These are phyloP conservation scores for Vidua macroura DNA, from an alignment of 2,113 vertebrate genomes.

Conservation along the genomic window DNA sequence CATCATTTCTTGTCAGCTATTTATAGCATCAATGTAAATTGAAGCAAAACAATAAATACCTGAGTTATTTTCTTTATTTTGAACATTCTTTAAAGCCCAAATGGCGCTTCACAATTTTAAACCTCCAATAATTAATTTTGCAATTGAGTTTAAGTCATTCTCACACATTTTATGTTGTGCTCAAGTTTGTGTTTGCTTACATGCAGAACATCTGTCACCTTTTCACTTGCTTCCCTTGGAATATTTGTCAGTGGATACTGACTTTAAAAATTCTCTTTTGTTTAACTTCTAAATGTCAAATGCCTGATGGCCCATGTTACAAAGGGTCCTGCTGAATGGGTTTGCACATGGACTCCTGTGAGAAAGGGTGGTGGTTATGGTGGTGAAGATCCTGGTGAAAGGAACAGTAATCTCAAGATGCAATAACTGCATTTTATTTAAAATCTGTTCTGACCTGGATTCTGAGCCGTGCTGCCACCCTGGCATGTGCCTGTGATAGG, in stretches of 20 bases:
- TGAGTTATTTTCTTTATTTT: slow-evolving; percentile 31
- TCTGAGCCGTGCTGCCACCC: neutral
- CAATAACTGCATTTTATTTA: neutral
- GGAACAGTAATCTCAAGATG: neutral
- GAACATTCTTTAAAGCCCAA: neutral
- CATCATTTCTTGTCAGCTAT: slow-evolving; percentile 32
- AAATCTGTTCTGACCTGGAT: neutral
- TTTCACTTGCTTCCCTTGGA: neutral
- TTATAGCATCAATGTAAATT: neutral
- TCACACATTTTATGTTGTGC: neutral
- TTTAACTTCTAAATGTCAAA: neutral
- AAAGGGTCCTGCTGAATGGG: neutral
- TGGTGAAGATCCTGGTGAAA: neutral
- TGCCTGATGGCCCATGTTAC: neutral
- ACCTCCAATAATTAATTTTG: neutral
- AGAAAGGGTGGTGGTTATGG: neutral
- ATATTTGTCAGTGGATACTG: neutral
- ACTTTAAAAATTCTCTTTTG: neutral
- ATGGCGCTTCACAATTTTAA: neutral
- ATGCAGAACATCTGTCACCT: neutral
- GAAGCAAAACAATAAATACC: slow-evolving; percentile 31
- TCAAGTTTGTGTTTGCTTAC: neutral
- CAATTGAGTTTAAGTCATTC: neutral
- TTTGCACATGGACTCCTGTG: neutral
- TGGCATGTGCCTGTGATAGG: fast-evolving